These are phyloP conservation scores for Athetis lepigone DNA, from an alignment of 2,888 invertebrate genomes.

Conservation along the genomic window DNA sequence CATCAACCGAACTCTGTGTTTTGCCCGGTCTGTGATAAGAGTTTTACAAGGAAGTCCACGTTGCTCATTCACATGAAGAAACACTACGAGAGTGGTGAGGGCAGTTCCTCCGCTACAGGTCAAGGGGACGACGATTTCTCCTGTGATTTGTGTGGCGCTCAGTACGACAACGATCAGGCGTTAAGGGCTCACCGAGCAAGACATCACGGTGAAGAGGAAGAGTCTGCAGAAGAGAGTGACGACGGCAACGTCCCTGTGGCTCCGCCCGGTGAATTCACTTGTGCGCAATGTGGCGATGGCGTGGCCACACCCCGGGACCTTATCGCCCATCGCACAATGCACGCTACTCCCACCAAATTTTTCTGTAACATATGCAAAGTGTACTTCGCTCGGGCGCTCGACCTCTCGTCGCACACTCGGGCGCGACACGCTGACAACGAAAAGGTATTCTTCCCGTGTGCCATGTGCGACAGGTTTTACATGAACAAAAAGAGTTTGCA, in stretches of 20 bases:
- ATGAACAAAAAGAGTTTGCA: constrained; percentile 90
- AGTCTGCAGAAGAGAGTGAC: constrained; percentile 81
- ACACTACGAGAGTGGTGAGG: constrained; percentile 88
- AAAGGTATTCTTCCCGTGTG: constrained; percentile 90
- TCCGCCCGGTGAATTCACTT: constrained; percentile 87
- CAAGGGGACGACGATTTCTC: constrained; percentile 82
- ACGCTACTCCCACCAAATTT: constrained; percentile 87
- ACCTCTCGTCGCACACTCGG: constrained; percentile 86
- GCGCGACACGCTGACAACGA: constrained; percentile 88
- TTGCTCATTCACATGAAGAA: constrained; percentile 92
- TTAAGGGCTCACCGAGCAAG: constrained; percentile 91
- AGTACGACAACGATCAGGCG: constrained; percentile 90
- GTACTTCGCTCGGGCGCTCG: constrained; percentile 85
- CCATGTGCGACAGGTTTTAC: constrained; percentile 90
- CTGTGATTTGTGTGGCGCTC: constrained; percentile 91
- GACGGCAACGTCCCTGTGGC: constrained; percentile 76
- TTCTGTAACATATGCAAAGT: constrained; percentile 91
- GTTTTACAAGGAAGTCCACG: constrained; percentile 91
- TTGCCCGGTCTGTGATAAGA: constrained; percentile 92
- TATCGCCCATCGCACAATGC: constrained; percentile 90
- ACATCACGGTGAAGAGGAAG: constrained; percentile 89
- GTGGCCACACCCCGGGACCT: constrained; percentile 89
- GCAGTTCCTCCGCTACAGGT: constrained; percentile 73
- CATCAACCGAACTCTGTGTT: constrained; percentile 89
- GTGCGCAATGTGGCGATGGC: constrained; percentile 90